Percentiles rank a stretch among this genome's conserved stretches.
These are phyloP conservation scores for Drosophila elegans DNA, from an alignment of 1,140 invertebrate species.

Conservation along the genomic window DNA sequence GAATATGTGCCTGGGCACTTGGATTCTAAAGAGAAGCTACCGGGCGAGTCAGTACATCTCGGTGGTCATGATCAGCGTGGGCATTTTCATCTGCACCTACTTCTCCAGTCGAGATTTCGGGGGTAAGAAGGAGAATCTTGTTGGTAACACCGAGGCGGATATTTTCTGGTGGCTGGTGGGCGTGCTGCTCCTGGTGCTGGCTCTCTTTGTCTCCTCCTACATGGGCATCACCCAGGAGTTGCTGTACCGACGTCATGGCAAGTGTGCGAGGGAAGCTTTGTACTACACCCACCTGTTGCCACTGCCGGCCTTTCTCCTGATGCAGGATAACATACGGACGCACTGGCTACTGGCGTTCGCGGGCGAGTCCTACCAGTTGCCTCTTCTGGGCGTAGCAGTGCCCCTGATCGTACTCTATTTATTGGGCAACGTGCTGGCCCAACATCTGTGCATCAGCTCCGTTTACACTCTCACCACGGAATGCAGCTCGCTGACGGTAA, in stretches of 20 bases:
- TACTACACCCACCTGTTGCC: conserved; percentile 90
- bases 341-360: conserved; percentile 61
- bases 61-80: conserved; percentile 95
- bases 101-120: conserved; percentile 87
- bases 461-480: conserved; percentile 98
- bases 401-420: conserved; percentile 93
- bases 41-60: conserved; percentile 95
- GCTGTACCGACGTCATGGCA: conserved; percentile 94
- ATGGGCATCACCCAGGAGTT: conserved; percentile 99
- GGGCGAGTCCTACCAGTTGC: conserved; percentile 76
- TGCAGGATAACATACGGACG: conserved; percentile 90
- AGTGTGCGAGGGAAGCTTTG: conserved; percentile 96
- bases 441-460: conserved; percentile 97
- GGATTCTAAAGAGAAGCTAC: conserved; percentile 95
- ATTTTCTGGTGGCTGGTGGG: conserved; percentile 92
- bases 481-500: conserved; percentile 97
- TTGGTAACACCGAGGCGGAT: conserved; percentile 1
- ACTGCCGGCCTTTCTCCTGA: conserved; percentile 64
- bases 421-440: conserved; percentile 94
- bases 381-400: conserved; percentile 85
- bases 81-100: conserved; percentile 96
- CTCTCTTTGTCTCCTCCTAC: conserved; percentile 96
- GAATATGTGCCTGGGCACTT: conserved; percentile 97
- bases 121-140: neutral
- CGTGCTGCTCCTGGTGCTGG: conserved; percentile 93